These are phyloP conservation scores for Rhinella marina DNA, from an alignment of 2,797 vertebrate species.

Conservation along the genomic window DNA sequence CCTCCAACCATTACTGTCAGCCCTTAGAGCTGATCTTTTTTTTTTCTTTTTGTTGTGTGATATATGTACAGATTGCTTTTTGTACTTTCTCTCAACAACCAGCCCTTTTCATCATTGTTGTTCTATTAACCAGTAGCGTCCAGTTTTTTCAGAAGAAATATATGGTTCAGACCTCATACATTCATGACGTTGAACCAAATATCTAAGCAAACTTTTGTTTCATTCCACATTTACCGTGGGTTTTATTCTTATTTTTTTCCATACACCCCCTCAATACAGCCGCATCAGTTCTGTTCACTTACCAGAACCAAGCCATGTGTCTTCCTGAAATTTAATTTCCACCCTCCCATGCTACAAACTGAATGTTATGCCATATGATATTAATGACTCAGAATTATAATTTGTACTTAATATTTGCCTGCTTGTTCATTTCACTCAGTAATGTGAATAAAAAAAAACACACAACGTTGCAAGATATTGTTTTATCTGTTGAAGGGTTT, in stretches of 20 bases:
- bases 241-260: neutral
- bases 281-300: neutral
- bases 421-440: neutral
- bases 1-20: slow-evolving; percentile 64
- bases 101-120: slow-evolving; percentile 67
- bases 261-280: slow-evolving; percentile 4
- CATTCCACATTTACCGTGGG: neutral
- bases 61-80: slow-evolving; percentile 73
- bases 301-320: slow-evolving; percentile 2
- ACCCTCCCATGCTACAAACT: slow-evolving; percentile 38
- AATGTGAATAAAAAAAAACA: neutral
- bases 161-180: neutral
- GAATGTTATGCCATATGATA: slow-evolving; percentile 11
- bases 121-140: neutral
- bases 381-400: slow-evolving; percentile 32
- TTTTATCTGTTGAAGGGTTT: neutral
- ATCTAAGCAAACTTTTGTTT: neutral
- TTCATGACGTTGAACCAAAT: neutral
- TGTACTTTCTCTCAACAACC: slow-evolving; percentile 74
- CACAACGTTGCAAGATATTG: neutral
- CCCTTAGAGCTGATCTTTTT: neutral
- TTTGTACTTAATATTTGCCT: slow-evolving; percentile 9
- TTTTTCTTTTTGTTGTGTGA: slow-evolving; percentile 26
- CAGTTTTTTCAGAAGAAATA: neutral
- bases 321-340: slow-evolving; percentile 16